These are phyloP conservation scores for Herpetotheres cachinnans DNA, from an alignment of 2,113 vertebrate species.

Conservation along the genomic window DNA sequence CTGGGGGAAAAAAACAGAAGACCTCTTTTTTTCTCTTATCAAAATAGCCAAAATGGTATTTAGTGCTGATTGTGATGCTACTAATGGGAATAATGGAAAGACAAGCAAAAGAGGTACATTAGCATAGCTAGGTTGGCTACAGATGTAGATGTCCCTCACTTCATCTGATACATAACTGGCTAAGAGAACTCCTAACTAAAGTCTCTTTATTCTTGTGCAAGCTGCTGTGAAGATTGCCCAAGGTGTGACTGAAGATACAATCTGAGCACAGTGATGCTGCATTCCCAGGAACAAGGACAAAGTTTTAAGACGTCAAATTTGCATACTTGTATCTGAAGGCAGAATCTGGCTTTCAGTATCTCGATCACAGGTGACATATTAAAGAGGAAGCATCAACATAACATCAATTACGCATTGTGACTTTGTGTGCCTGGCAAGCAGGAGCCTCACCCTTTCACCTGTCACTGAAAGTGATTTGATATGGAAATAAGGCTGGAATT, in stretches of 20 bases:
- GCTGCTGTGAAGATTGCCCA: background rate
- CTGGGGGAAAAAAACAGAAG: fast-evolving
- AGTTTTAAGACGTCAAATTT: background rate
- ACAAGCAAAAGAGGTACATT: background rate
- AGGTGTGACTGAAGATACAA: constrained; percentile 6
- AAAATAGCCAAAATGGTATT: background rate
- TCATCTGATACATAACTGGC: background rate
- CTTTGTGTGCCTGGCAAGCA: background rate
- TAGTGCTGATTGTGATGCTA: background rate
- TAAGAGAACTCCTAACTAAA: background rate
- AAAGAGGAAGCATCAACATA: constrained; percentile 1
- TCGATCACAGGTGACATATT: constrained; percentile 9
- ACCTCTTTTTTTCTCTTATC: background rate
- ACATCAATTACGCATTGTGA: background rate
- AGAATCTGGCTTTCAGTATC: constrained; percentile 11
- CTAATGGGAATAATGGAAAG: background rate
- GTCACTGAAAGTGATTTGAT: constrained; percentile 20
- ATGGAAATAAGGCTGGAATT: constrained; percentile 43
- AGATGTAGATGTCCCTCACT: background rate
- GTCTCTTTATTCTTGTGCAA: constrained; percentile 7
- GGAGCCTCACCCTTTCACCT: background rate
- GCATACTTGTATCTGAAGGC: background rate
- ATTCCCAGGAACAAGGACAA: constrained; percentile 16
- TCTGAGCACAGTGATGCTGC: background rate
- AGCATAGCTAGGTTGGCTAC: background rate